Conservation (phyloP, 2,888 invertebrate genomes). For the Ametastegia equiseti region DNA sequence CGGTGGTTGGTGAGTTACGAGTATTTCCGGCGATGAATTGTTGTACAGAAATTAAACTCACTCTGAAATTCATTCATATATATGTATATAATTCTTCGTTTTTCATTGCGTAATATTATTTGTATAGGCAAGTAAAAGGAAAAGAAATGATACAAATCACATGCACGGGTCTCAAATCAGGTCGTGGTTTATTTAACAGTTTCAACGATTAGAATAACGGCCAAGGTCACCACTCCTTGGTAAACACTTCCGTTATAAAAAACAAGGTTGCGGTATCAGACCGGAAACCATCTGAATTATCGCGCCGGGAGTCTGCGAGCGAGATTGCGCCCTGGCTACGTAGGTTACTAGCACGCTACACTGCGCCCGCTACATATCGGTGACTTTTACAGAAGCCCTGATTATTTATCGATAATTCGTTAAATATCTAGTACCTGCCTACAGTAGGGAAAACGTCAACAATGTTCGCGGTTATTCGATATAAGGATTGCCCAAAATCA, state of each 20-base stretch:
- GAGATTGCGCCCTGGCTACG: slow-evolving; percentile 3
- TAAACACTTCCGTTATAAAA: slow-evolving; percentile 11
- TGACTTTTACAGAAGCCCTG: background rate
- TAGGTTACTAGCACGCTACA: background rate
- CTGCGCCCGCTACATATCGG: background rate
- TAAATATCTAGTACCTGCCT: no score
- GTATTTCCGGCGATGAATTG: no score
- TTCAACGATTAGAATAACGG: slow-evolving; percentile 2
- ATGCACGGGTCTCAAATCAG: background rate
- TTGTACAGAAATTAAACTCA: background rate
- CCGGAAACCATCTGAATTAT: slow-evolving; percentile 42
- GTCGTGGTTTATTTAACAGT: background rate
- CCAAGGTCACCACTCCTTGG: slow-evolving; percentile 19
- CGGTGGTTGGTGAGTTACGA: no score
- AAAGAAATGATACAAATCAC: no score
- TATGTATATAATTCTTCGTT: background rate
- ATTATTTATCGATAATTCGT: background rate
- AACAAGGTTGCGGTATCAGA: slow-evolving; percentile 10
- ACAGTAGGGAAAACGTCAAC: no score
- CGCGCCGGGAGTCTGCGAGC: background rate
- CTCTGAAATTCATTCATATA: background rate
- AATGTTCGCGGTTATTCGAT: no score
- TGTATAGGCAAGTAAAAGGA: background rate
- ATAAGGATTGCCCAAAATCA: no score
- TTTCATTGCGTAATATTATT: background rate